Percentiles rank a stretch among this genome's conserved stretches.
Conservation (phyloP, 2,113 vertebrate genomes). For the Prunella fulvescens region DNA sequence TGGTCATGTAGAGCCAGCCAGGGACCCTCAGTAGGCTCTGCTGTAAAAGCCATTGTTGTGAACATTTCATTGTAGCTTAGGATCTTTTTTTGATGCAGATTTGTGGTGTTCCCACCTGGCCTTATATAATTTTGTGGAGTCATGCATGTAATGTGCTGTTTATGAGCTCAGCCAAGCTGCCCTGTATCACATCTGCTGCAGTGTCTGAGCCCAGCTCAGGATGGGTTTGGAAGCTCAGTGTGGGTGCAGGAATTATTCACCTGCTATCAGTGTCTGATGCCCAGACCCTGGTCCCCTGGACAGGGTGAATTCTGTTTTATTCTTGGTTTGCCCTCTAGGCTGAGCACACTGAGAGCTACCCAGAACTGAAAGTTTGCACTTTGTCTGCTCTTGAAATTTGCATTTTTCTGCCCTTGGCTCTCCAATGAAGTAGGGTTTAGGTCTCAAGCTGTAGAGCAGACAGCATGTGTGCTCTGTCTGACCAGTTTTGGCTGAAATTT, state of each 20-base stretch:
- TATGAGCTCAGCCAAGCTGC: neutral
- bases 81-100: neutral
- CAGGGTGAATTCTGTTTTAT: neutral
- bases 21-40: neutral
- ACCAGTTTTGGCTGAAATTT: neutral
- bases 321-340: neutral
- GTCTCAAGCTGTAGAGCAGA: neutral
- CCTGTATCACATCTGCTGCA: neutral
- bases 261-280: neutral
- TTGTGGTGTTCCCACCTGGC: neutral
- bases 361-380: neutral
- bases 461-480: neutral
- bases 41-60: neutral
- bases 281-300: neutral
- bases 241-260: neutral
- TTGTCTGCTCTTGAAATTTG: neutral
- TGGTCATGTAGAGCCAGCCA: neutral
- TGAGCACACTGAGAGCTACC: neutral
- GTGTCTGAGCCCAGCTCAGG: neutral
- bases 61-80: neutral
- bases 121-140: neutral
- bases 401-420: neutral
- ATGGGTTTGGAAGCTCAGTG: neutral
- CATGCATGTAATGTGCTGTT: neutral
- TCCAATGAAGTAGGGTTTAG: neutral